Conservation (phyloP, 1,140 invertebrate species). For the Brachionus sp. region DNA sequence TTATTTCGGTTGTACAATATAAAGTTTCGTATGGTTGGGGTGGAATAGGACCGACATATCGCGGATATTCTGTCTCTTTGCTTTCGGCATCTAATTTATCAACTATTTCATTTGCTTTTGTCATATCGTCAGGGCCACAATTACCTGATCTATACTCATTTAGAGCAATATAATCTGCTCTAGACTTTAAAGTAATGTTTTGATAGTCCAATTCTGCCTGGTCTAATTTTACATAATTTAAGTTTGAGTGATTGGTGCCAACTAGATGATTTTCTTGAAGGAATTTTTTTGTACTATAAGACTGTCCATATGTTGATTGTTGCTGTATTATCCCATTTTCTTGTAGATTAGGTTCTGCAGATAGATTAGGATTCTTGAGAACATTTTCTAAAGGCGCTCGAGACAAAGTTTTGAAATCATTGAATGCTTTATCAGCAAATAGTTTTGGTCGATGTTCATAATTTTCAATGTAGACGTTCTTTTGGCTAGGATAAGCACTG, state of each 20-base stretch:
- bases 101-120: neutral
- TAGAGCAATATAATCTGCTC: constrained; percentile 12
- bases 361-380: constrained; percentile 15
- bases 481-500: neutral
- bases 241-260: constrained; percentile 7
- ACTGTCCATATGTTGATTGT: constrained; percentile 52
- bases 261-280: constrained; percentile 54
- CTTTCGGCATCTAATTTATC: constrained; percentile 10
- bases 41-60: neutral
- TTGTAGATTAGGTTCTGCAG: neutral
- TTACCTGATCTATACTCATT: neutral
- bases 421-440: constrained; percentile 27
- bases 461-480: neutral
- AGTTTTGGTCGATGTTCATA: constrained; percentile 17
- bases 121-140: neutral
- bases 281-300: constrained; percentile 56
- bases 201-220: constrained; percentile 22
- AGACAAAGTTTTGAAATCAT: neutral
- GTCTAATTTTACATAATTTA: neutral
- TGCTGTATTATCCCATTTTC: constrained; percentile 49
- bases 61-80: constrained; percentile 34
- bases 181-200: constrained; percentile 1
- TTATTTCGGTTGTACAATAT: constrained; percentile 3
- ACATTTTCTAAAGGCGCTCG: constrained; percentile 28
- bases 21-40: constrained; percentile 22